These are phyloP conservation scores for Nycticorax nycticorax DNA, from an alignment of 2,113 vertebrate species.

Conservation along the genomic window DNA sequence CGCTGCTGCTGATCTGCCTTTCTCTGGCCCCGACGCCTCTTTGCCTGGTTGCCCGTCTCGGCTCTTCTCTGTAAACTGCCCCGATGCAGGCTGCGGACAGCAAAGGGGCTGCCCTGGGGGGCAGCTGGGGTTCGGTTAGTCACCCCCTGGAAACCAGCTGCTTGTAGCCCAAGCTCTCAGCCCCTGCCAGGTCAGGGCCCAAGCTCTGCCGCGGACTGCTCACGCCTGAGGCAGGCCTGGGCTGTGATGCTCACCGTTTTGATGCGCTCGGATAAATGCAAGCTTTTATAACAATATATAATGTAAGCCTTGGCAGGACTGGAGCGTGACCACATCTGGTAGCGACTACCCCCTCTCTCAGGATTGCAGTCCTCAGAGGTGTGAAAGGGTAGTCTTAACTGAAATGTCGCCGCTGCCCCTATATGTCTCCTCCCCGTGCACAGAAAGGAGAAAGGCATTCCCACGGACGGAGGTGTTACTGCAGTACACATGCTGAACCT, in stretches of 20 bases:
- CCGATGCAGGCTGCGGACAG: neutral
- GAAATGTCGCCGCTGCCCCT: fast-evolving
- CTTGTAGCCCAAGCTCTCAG: neutral
- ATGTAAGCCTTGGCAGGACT: neutral
- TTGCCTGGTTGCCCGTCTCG: fast-evolving
- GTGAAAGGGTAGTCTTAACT: neutral
- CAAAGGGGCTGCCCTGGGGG: neutral
- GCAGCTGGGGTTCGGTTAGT: neutral
- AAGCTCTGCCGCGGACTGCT: fast-evolving
- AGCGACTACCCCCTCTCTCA: fast-evolving
- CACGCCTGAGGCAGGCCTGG: neutral
- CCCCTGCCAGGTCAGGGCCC: neutral
- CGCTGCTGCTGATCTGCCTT: neutral
- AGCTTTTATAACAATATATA: neutral
- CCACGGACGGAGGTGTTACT: neutral
- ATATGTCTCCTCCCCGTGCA: neutral
- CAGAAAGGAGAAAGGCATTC: neutral
- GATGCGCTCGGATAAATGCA: fast-evolving
- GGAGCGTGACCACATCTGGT: fast-evolving
- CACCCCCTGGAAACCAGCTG: neutral
- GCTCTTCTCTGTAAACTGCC: neutral
- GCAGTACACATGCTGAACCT: fast-evolving
- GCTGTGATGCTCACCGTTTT: neutral
- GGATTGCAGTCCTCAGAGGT: neutral
- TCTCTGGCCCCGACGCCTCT: fast-evolving